These are phyloP conservation scores for Callopanchax toddi DNA, from an alignment of 2,113 vertebrate genomes.

Conservation along the genomic window DNA sequence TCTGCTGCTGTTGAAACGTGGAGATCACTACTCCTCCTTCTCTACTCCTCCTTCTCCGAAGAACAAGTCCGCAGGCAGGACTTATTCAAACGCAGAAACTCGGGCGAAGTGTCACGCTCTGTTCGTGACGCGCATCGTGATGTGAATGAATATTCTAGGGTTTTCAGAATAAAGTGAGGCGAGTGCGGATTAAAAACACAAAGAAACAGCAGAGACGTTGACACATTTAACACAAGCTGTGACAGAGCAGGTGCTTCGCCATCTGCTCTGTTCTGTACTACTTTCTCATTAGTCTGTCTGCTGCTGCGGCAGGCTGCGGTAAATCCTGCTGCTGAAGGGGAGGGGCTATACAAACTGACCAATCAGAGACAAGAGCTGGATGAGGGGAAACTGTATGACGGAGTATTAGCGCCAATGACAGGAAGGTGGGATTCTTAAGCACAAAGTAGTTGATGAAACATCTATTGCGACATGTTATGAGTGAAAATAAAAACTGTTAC, in stretches of 20 bases:
- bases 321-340: conserved; percentile 45
- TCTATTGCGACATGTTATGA: background rate
- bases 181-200: background rate
- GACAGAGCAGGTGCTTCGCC: conserved; percentile 18
- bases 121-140: background rate
- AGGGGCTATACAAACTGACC: conserved; percentile 31
- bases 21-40: conserved; percentile 6
- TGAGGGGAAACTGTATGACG: background rate
- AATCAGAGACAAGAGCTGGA: conserved; percentile 16
- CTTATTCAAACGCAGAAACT: conserved; percentile 3
- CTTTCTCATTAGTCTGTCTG: conserved; percentile 28
- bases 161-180: background rate
- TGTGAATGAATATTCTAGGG: background rate
- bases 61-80: background rate
- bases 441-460: background rate
- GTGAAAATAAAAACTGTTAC: background rate
- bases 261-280: conserved; percentile 3
- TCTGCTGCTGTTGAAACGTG: background rate
- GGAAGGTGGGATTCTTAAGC: no score
- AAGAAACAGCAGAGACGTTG: background rate
- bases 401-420: background rate
- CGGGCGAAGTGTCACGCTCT: background rate
- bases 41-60: no score
- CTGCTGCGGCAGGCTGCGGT: conserved; percentile 63
- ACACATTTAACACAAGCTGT: background rate